phyloP scores from a whole-genome alignment of 2,888 invertebrate genomes.

The Phlogophora meticulosa region DNA sequence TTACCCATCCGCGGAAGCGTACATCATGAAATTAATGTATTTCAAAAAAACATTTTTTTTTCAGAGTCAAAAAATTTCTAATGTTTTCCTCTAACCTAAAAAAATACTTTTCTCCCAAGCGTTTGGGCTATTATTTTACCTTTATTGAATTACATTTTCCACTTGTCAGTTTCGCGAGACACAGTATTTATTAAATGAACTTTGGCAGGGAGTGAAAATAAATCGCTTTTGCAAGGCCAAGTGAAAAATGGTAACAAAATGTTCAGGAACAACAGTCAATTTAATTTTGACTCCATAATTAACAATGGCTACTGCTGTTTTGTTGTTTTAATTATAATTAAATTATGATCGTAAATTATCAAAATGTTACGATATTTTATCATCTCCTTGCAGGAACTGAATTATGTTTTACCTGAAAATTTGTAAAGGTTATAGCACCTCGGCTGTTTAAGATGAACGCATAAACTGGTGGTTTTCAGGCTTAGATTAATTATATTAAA shows the following conservation, averaged over 20 bases:
- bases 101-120: slow-evolving; percentile 4
- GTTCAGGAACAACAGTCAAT: slow-evolving; percentile 16
- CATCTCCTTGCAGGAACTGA: slow-evolving; percentile 6
- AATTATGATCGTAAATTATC: slow-evolving; percentile 34
- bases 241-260: slow-evolving; percentile 32
- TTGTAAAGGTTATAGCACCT: background rate
- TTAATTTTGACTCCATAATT: slow-evolving; percentile 44
- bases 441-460: background rate
- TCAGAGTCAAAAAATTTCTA: background rate
- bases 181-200: slow-evolving; percentile 38
- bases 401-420: background rate
- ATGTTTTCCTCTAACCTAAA: background rate
- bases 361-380: slow-evolving; percentile 34
- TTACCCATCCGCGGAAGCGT: too few species aligned
- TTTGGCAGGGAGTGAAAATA: slow-evolving; percentile 36
- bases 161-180: slow-evolving; percentile 11
- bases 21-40: too few species aligned
- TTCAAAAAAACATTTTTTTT: too few species aligned
- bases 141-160: slow-evolving; percentile 31
- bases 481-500: too few species aligned
- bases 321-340: slow-evolving; percentile 28
- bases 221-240: slow-evolving; percentile 28
- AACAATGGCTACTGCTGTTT: slow-evolving; percentile 30
- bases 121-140: slow-evolving; percentile 10
- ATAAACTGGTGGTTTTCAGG: too few species aligned